These are phyloP conservation scores for Drosophila rhopaloa DNA, from an alignment of 1,140 invertebrate species.

Conservation along the genomic window DNA sequence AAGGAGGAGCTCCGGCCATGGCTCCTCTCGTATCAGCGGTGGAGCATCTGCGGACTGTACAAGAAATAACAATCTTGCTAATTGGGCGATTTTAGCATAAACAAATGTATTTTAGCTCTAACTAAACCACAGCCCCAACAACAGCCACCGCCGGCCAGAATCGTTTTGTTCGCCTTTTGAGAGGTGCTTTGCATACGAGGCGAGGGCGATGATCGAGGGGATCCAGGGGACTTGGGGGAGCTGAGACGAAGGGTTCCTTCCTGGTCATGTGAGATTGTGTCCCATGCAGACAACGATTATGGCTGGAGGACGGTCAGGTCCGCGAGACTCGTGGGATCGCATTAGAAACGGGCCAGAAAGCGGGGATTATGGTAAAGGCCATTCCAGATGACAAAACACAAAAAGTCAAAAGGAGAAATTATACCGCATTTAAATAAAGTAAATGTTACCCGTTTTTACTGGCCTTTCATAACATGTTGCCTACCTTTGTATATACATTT, in stretches of 20 bases:
- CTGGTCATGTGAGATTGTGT: slow-evolving; percentile 35
- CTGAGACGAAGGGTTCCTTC: not conserved
- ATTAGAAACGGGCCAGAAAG: slow-evolving; percentile 11
- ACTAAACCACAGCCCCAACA: slow-evolving; percentile 59
- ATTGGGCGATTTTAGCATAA: slow-evolving; percentile 85
- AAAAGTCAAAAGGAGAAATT: not conserved
- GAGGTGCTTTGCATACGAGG: slow-evolving; percentile 67
- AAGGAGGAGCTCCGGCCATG: slow-evolving; percentile 19
- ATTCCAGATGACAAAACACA: slow-evolving; percentile 9
- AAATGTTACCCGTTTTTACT: too few species aligned
- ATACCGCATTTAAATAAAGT: slow-evolving; percentile 1
- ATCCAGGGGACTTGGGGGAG: not conserved
- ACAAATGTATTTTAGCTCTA: slow-evolving; percentile 84
- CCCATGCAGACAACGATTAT: slow-evolving; percentile 21
- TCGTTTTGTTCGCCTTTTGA: slow-evolving; percentile 63
- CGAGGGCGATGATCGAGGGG: slow-evolving; percentile 8
- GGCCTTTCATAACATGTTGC: too few species aligned
- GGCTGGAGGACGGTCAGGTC: not conserved
- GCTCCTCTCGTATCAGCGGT: slow-evolving; percentile 55
- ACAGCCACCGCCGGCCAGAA: slow-evolving; percentile 32
- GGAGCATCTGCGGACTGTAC: slow-evolving; percentile 77
- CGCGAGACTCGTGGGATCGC: slow-evolving; percentile 5
- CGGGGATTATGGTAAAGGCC: not conserved
- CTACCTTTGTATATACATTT: too few species aligned
- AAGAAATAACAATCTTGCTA: slow-evolving; percentile 85